Evolutionary conservation across 2,797 vertebrate species (phyloP), one percentile per base, ranked within the genome.

Genomic region (Triplophysa bombifrons): DNA sequence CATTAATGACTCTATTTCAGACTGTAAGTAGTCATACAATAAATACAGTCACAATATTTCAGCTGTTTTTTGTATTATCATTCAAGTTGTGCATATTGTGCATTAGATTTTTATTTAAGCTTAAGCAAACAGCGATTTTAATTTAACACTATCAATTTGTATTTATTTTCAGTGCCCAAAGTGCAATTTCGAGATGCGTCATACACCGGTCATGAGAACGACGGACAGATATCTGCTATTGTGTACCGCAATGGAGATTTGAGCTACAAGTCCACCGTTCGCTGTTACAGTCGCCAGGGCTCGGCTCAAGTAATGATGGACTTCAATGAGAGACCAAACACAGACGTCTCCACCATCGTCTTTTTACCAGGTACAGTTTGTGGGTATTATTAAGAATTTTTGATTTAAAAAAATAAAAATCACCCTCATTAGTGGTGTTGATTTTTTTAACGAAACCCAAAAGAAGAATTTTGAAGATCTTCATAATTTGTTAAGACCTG

Each of bases 221-320:
- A 94, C 1, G 92, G 95, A 2, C 91, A 90, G 82, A 85, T 99
- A 58, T 91, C 93, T 1, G 93, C 93, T 0, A 46, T 86, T 60
- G 92, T 99, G 46, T 93, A 92, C 67, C 94, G 97, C 50, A 97
- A 93, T 3, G 97, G 97, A 0, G 97, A 99, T 79, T 81, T 95
- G 84, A 92, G 58, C 85, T 91, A 93, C 88, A 93, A 86, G 73
- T 98, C 97, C 51, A 96, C 95, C 0, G 95, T 97, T 4, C 94
- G 96, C 56, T 99, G 97, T 83, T 99, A 97, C 80, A 97, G 95
- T 34, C 92, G 97, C 1, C 97, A 99, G 88, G 96, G 94, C 0
- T 96, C 97, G 0, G 97, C 97, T 3, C 96, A 99, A 87, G 97
- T 99, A 83, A 96, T 96, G 95, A 95, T 95, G 94, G 97, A 98